Base-by-base conservation (phyloP, 2,797 vertebrate species). In the Enteromius trimaculatus region DNA sequence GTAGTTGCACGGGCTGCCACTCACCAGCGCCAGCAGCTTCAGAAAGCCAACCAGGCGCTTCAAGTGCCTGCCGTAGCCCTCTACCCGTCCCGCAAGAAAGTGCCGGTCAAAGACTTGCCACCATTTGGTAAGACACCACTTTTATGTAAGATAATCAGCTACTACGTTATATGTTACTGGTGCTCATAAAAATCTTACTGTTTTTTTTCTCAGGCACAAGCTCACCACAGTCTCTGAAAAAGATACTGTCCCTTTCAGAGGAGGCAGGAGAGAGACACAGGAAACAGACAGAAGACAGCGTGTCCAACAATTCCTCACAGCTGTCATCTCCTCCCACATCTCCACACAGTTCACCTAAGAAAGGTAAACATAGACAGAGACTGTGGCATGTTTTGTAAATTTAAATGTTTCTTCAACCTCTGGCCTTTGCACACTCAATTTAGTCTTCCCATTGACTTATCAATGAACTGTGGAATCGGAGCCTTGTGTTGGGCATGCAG, bases 211-310 rank as follows among this genome's bases (percentile, higher is more conserved):
- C 87, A 99, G 98, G 98, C 87, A 99, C 97, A 86, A 99, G 97
- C 87, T 99, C 98, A 16, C 98, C 98, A 0, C 97, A 98, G 95
- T 97, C 98, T 90, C 95, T 99, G 94, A 99, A 99, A 95, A 99
- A 99, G 95, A 99, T 99, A 84, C 95, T 99, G 90, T 97, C 98
- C 19, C 93, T 99, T 90, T 99, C 98, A 0, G 98, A 99, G 94
- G 98, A 99, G 93, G 96, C 94, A 79, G 96, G 89, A 80, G 98
- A 99, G 19, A 93, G 96, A 75, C 97, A 97, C 87, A 96, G 95
- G 89, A 96, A 95, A 77, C 96, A 94, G 83, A 92, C 96, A 51
- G 98, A 99, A 88, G 98, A 99, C 80, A 86, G 96, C 0, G 85
- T 98, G 88, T 99, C 97, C 87, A 98, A 96, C 77, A 94, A 96